Evolutionary conservation across 2,113 vertebrate genomes (phyloP).

Genomic region (Micromys minutus): DNA sequence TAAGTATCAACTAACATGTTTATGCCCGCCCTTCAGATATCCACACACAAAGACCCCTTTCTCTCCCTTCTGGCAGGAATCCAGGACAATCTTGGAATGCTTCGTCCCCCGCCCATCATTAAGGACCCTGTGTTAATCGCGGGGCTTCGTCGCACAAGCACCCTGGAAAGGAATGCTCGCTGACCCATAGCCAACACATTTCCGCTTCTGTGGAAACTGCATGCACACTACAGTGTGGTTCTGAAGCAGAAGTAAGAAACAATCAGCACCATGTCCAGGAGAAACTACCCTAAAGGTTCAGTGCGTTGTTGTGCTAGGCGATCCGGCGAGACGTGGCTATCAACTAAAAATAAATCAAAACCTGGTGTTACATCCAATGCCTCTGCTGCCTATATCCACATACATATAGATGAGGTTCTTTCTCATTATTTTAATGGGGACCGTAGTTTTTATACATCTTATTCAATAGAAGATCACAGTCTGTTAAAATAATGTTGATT

Average conservation of each 20-base stretch:
- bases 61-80: constrained; percentile 87
- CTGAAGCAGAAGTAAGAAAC: constrained; percentile 76
- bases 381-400: not conserved
- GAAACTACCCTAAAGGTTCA: constrained; percentile 71
- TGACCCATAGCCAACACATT: constrained; percentile 87
- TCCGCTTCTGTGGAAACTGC: constrained; percentile 83
- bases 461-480: constrained; percentile 72
- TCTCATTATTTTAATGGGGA: constrained; percentile 62
- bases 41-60: constrained; percentile 89
- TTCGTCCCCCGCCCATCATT: constrained; percentile 85
- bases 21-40: constrained; percentile 89
- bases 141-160: constrained; percentile 87
- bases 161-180: constrained; percentile 86
- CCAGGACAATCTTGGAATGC: constrained; percentile 89
- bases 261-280: constrained; percentile 77
- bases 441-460: constrained; percentile 41
- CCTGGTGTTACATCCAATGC: not conserved
- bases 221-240: constrained; percentile 80
- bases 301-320: constrained; percentile 37
- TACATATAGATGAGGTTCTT: not conserved
- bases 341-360: not conserved
- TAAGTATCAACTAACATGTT: constrained; percentile 90
- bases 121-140: constrained; percentile 86
- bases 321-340: not conserved
- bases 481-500: constrained; percentile 77